A percentile compares a stretch with the other conserved stretches of the same genome.
These are phyloP conservation scores for Acinonyx jubatus DNA, from an alignment of 2,113 vertebrate species.

Conservation along the genomic window DNA sequence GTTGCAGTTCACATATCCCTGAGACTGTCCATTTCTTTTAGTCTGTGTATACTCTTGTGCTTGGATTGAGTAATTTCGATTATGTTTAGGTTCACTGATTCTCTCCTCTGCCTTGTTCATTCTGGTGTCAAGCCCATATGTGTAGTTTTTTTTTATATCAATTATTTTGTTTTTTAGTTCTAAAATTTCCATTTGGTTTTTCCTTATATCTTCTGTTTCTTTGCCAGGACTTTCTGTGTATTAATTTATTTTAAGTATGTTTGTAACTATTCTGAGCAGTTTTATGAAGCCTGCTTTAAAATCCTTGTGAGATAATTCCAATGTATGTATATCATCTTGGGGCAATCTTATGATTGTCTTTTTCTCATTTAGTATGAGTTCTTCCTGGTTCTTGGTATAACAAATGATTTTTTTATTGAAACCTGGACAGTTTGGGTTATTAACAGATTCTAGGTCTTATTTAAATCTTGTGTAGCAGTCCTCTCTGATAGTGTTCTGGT, in stretches of 20 bases:
- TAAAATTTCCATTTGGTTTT: neutral
- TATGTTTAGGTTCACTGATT: neutral
- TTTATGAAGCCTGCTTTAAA: neutral
- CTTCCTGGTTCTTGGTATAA: neutral
- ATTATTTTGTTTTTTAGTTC: neutral
- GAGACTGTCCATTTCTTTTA: neutral
- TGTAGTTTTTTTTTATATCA: neutral
- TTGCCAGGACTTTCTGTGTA: neutral
- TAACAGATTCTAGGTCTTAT: neutral
- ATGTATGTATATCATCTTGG: neutral
- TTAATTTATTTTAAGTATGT: neutral
- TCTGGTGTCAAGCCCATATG: neutral
- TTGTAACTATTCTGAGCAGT: neutral
- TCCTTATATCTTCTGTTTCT: neutral
- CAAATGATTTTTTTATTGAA: neutral
- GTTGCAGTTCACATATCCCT: neutral
- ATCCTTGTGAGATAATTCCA: neutral
- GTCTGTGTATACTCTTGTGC: neutral
- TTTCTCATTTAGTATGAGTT: slow-evolving; percentile 7
- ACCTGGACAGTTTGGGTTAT: neutral
- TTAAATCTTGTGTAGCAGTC: neutral
- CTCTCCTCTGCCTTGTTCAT: neutral
- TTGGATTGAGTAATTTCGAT: neutral
- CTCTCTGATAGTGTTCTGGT: neutral
- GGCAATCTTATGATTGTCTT: neutral